These are phyloP conservation scores for Meriones unguiculatus DNA, from an alignment of 2,113 vertebrate genomes.

Conservation along the genomic window DNA sequence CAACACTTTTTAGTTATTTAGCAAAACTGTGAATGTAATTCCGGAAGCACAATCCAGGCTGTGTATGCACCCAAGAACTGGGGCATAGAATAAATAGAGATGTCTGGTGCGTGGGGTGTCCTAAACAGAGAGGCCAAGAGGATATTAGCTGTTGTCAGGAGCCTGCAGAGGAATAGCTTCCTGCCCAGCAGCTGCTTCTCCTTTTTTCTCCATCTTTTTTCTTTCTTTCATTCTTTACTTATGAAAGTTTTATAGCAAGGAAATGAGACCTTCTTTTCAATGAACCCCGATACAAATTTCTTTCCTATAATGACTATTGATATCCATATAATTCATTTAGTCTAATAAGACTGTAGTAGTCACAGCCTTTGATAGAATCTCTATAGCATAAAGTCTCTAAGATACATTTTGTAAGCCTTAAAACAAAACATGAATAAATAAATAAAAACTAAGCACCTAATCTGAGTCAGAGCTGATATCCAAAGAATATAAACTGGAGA, in stretches of 20 bases:
- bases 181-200: not conserved
- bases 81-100: not conserved
- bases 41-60: not conserved
- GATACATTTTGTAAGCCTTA: not conserved
- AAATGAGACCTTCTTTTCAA: not conserved
- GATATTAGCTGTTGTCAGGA: not conserved
- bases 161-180: not conserved
- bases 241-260: not conserved
- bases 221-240: not conserved
- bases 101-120: not conserved
- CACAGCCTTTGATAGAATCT: constrained; percentile 6
- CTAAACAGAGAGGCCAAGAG: constrained; percentile 5
- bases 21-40: not conserved
- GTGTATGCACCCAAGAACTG: not conserved
- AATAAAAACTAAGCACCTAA: not conserved
- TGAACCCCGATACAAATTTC: not conserved
- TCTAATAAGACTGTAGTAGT: constrained; percentile 19
- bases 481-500: constrained; percentile 55
- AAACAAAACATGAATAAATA: no score
- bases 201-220: not conserved
- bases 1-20: not conserved
- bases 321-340: constrained; percentile 19
- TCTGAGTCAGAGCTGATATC: constrained; percentile 12
- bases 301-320: not conserved
- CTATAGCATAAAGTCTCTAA: not conserved